Evolutionary conservation across 2,113 vertebrate genomes (phyloP).

Genomic region (Sinocyclocheilus maitianheensis): DNA sequence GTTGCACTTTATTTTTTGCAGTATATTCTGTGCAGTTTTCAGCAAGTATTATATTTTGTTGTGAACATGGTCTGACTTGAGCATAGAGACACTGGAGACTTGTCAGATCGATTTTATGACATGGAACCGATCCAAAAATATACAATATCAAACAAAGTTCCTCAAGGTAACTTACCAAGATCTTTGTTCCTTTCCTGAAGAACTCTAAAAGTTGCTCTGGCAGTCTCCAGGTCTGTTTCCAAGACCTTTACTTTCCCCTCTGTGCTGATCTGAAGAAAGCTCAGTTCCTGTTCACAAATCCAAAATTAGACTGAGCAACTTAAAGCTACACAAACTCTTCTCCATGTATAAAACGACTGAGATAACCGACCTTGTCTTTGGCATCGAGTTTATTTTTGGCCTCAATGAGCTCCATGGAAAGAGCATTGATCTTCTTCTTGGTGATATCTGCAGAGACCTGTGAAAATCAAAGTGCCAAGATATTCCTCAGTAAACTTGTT

Average conservation of each 20-base stretch:
- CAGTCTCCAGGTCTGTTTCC: slow-evolving; percentile 70
- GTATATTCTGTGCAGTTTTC: background rate
- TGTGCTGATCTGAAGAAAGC: slow-evolving; percentile 70
- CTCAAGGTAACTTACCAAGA: slow-evolving; percentile 67
- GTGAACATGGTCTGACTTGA: background rate
- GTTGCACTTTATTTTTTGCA: background rate
- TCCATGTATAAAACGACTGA: slow-evolving; percentile 39
- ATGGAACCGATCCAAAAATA: background rate
- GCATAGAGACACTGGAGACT: background rate
- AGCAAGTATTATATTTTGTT: background rate
- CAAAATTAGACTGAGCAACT: background rate
- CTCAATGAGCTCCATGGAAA: slow-evolving; percentile 89
- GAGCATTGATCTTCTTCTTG: slow-evolving; percentile 86
- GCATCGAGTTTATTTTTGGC: slow-evolving; percentile 83
- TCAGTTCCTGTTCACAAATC: slow-evolving; percentile 70
- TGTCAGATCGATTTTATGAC: background rate
- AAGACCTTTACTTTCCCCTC: slow-evolving; percentile 71
- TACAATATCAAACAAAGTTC: background rate
- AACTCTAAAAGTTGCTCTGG: slow-evolving; percentile 59
- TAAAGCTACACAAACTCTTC: background rate
- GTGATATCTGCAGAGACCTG: slow-evolving; percentile 87
- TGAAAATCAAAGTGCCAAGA: background rate
- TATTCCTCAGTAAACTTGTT: background rate
- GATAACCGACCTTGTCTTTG: slow-evolving; percentile 79
- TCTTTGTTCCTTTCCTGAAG: slow-evolving; percentile 74